phyloP scores from a whole-genome alignment of 2,888 invertebrate genomes.

The Miltochrista miniata region DNA sequence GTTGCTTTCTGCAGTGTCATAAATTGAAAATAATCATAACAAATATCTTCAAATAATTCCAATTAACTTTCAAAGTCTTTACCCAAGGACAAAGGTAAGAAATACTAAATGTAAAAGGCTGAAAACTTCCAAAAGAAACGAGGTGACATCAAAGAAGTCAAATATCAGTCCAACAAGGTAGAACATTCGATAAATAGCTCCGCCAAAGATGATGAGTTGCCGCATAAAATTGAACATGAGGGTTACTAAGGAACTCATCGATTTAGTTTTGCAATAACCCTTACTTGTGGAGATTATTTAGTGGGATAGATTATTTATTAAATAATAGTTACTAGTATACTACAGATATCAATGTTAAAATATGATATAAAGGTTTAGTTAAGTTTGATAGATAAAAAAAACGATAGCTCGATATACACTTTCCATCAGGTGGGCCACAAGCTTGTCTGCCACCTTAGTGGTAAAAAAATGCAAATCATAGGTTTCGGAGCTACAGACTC shows the following conservation, averaged over 20 bases:
- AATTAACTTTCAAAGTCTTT: constrained; percentile 20
- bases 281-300: constrained; percentile 1
- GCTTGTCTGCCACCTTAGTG: too few relatives aligned
- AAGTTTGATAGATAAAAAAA: too few relatives aligned
- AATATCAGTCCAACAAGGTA: constrained; percentile 65
- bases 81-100: constrained; percentile 31
- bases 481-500: too few relatives aligned
- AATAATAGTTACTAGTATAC: too few relatives aligned
- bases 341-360: too few relatives aligned
- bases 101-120: constrained; percentile 34
- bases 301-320: too few relatives aligned
- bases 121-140: constrained; percentile 38
- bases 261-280: constrained; percentile 10
- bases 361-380: too few relatives aligned
- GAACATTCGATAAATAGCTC: constrained; percentile 64
- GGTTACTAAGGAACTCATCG: constrained; percentile 19
- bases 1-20: too few relatives aligned
- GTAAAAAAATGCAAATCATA: too few relatives aligned
- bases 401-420: too few relatives aligned
- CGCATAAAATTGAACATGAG: constrained; percentile 47
- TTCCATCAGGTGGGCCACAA: too few relatives aligned
- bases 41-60: constrained; percentile 18
- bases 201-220: constrained; percentile 61
- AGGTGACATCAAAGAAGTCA: constrained; percentile 57
- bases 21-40: too few relatives aligned